phyloP scores from a whole-genome alignment of 2,113 vertebrate genomes.

The Pedetes capensis region DNA sequence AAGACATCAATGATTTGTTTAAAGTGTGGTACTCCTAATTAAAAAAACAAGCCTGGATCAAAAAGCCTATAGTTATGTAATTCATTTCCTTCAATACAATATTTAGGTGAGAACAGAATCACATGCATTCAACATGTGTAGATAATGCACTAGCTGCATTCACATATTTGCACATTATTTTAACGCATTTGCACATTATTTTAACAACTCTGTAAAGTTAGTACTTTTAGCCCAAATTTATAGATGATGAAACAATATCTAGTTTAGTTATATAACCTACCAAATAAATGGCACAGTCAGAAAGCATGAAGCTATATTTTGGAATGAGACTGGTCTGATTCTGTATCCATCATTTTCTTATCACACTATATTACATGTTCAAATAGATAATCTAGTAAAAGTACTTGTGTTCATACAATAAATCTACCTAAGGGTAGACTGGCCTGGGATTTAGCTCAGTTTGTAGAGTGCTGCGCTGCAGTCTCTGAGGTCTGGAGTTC shows the following conservation, averaged over 20 bases:
- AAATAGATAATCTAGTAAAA: neutral
- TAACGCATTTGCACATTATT: neutral
- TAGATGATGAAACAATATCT: neutral
- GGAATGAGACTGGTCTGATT: neutral
- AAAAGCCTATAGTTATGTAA: neutral
- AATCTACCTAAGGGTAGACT: neutral
- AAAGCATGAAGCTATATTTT: neutral
- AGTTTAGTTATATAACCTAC: neutral
- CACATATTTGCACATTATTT: neutral
- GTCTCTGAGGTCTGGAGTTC: no score
- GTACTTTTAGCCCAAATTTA: neutral
- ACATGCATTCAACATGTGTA: neutral
- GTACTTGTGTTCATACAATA: neutral
- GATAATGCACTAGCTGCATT: neutral
- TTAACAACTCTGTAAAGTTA: neutral
- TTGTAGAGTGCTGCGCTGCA: no score
- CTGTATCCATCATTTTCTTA: neutral
- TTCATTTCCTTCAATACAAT: neutral
- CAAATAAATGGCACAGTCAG: neutral
- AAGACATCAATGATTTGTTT: neutral
- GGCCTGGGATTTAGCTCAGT: no score
- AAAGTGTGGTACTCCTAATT: neutral
- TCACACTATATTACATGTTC: neutral
- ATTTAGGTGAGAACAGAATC: neutral
- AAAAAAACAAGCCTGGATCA: neutral